These are phyloP conservation scores for Glomeris maerens DNA, from an alignment of 1,140 invertebrate species.

Conservation along the genomic window DNA sequence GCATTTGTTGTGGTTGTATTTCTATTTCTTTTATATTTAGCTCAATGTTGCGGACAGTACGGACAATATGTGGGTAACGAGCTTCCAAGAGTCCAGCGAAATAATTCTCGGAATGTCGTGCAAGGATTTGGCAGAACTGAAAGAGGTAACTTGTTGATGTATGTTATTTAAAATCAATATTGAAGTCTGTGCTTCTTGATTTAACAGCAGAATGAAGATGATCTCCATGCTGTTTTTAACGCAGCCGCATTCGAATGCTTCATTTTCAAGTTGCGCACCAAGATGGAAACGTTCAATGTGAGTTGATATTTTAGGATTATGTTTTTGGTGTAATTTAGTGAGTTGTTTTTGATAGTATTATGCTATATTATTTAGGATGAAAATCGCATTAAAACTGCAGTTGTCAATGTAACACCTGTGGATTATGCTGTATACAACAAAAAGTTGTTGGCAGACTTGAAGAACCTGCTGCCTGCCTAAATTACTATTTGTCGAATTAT, in stretches of 20 bases:
- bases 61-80: conserved; percentile 68
- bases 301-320: conserved; percentile 28
- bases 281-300: conserved; percentile 80
- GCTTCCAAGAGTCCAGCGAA: conserved; percentile 78
- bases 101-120: conserved; percentile 45
- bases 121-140: conserved; percentile 21
- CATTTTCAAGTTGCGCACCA: conserved; percentile 65
- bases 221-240: conserved; percentile 46
- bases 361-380: conserved; percentile 49
- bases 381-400: conserved; percentile 56
- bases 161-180: background rate
- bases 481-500: too few species aligned
- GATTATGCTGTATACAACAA: conserved; percentile 60
- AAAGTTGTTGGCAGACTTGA: conserved; percentile 44
- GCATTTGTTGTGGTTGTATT: conserved; percentile 4
- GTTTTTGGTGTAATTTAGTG: conserved; percentile 13
- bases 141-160: conserved; percentile 5
- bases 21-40: conserved; percentile 30
- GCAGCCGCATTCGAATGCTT: conserved; percentile 62
- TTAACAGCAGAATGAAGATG: conserved; percentile 28
- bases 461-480: background rate
- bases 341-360: conserved; percentile 22
- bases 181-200: conserved; percentile 8
- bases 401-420: conserved; percentile 47
- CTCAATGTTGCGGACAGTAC: conserved; percentile 64